These are phyloP conservation scores for Rhagoletis zephyria DNA, from an alignment of 1,140 invertebrate species.

Conservation along the genomic window DNA sequence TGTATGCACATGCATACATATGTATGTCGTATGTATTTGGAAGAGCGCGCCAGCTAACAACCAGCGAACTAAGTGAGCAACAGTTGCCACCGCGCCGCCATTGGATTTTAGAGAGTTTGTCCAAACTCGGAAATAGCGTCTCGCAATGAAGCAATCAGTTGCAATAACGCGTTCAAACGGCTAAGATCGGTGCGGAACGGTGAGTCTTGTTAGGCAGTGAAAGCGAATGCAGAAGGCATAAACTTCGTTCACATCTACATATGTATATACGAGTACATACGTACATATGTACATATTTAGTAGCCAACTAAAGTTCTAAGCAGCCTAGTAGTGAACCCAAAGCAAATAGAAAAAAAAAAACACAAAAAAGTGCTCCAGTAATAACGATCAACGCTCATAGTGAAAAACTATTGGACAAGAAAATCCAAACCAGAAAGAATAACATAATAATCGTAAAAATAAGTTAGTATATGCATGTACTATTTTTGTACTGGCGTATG, in stretches of 20 bases:
- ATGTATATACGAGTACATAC: too few relatives aligned
- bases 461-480: not conserved
- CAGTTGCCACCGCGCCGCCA: not conserved
- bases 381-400: not conserved
- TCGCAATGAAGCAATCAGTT: constrained; percentile 14
- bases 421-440: not conserved
- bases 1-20: too few relatives aligned
- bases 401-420: not conserved
- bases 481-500: not conserved
- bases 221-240: not conserved
- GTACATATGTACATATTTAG: too few relatives aligned
- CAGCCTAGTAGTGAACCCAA: not conserved
- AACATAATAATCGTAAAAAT: not conserved
- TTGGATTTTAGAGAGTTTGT: constrained; percentile 21
- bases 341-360: too few relatives aligned
- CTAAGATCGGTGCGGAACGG: constrained; percentile 46
- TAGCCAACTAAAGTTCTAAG: constrained; percentile 5
- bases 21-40: too few relatives aligned
- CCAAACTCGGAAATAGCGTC: not conserved
- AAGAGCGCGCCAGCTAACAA: not conserved
- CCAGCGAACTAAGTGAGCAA: not conserved
- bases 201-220: not conserved
- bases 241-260: too few relatives aligned
- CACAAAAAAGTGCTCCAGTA: not conserved
- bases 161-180: constrained; percentile 50